Evolutionary conservation across 2,888 invertebrate genomes (phyloP).

Genomic region (Tenodera sinensis): DNA sequence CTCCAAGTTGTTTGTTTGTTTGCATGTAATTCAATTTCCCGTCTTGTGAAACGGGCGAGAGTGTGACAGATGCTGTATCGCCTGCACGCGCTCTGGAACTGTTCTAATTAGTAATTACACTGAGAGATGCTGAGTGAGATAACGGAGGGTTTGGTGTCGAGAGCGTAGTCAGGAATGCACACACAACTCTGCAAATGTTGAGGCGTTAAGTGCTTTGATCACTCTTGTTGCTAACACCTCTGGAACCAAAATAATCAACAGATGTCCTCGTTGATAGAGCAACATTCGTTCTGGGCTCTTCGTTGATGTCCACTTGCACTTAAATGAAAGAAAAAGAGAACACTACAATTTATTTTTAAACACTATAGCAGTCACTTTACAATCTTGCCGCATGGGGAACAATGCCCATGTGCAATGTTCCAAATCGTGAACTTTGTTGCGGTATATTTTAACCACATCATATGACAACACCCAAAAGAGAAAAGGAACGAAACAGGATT

Average conservation of each 20-base stretch:
- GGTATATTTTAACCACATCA: too few relatives aligned
- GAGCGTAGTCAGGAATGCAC: not conserved
- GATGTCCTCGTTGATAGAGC: not conserved
- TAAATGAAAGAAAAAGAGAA: too few relatives aligned
- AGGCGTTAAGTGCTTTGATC: not conserved
- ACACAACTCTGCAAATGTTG: not conserved
- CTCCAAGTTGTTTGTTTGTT: not conserved
- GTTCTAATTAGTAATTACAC: not conserved
- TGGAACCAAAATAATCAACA: not conserved
- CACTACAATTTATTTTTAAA: too few relatives aligned
- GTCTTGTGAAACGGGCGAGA: not conserved
- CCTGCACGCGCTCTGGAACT: not conserved
- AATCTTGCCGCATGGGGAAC: too few relatives aligned
- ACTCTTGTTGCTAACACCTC: not conserved
- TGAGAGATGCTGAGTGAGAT: not conserved
- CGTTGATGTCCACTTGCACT: too few relatives aligned
- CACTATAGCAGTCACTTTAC: too few relatives aligned
- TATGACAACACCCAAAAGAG: too few relatives aligned
- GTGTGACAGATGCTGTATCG: not conserved
- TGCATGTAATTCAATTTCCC: not conserved
- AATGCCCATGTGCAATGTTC: too few relatives aligned
- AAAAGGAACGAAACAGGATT: too few relatives aligned
- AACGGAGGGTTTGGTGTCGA: not conserved
- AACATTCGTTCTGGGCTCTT: too few relatives aligned
- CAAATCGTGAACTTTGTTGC: too few relatives aligned